phyloP scores from a whole-genome alignment of 2,888 invertebrate genomes.

The Phorcus lineatus region DNA sequence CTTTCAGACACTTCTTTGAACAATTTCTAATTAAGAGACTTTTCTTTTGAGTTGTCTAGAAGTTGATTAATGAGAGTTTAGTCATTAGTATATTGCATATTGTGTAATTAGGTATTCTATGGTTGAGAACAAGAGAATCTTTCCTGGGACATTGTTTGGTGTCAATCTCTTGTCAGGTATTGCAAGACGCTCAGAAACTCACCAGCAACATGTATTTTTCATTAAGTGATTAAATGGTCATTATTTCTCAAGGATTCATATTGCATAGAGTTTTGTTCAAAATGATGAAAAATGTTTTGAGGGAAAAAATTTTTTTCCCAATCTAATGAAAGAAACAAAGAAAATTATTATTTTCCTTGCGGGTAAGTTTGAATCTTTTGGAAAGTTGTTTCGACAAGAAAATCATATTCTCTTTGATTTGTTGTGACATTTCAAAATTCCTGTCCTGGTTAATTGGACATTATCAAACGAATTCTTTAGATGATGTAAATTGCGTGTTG shows the following conservation, averaged over 20 bases:
- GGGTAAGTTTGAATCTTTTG: no score
- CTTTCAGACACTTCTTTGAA: conserved; percentile 18
- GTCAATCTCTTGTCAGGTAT: neutral
- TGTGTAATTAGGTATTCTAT: conserved; percentile 15
- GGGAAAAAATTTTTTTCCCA: neutral
- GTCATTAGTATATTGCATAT: conserved; percentile 22
- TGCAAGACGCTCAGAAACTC: neutral
- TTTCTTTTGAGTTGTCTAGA: conserved; percentile 14
- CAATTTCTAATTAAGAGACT: conserved; percentile 12
- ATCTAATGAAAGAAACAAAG: no score
- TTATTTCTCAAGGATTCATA: neutral
- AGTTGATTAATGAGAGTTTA: conserved; percentile 13
- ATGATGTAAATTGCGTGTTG: no score
- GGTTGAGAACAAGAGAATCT: neutral
- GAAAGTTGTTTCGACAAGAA: no score
- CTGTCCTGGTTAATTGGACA: no score
- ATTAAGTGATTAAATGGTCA: conserved; percentile 6
- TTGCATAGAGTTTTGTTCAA: neutral
- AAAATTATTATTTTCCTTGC: no score
- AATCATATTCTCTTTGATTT: no score
- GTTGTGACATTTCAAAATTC: no score
- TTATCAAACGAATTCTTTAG: no score
- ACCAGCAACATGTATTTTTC: conserved; percentile 22
- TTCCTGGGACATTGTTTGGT: neutral
- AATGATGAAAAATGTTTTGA: neutral